Evolutionary conservation across 2,888 invertebrate genomes (phyloP).

Genomic region (Toxonevra muliebris): DNA sequence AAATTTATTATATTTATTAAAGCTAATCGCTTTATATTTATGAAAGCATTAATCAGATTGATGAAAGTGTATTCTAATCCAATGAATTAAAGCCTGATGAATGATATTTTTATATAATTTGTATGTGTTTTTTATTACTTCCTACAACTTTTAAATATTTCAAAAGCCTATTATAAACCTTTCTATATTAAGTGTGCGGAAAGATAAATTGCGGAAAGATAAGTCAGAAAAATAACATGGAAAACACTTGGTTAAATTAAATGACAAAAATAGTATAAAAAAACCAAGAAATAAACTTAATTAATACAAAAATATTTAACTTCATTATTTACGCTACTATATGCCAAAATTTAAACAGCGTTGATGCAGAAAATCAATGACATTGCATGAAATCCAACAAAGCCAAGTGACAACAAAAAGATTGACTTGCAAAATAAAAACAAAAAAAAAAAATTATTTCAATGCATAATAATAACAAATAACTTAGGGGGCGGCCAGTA

Average conservation of each 20-base stretch:
- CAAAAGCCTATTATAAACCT: too few species aligned
- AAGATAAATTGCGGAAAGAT: too few species aligned
- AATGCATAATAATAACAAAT: neutral
- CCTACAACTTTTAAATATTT: too few species aligned
- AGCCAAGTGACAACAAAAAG: neutral
- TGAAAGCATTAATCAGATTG: too few species aligned
- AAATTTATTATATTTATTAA: too few species aligned
- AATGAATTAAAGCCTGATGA: too few species aligned
- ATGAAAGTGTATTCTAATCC: too few species aligned
- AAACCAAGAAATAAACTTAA: neutral
- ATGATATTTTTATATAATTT: too few species aligned
- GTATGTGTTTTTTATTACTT: too few species aligned
- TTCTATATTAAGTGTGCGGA: too few species aligned
- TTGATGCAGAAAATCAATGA: conserved; percentile 30
- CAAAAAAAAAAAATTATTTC: neutral
- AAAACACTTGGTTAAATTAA: neutral
- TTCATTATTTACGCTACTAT: conserved; percentile 22
- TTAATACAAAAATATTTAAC: conserved; percentile 13
- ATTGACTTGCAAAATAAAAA: neutral
- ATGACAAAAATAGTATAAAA: neutral
- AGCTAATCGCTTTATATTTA: too few species aligned
- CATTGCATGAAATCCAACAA: neutral
- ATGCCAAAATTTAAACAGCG: conserved; percentile 20
- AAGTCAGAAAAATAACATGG: too few species aligned
- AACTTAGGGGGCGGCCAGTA: neutral